Base-by-base conservation (phyloP, 2,888 invertebrate genomes). In the Erynnis tages region DNA sequence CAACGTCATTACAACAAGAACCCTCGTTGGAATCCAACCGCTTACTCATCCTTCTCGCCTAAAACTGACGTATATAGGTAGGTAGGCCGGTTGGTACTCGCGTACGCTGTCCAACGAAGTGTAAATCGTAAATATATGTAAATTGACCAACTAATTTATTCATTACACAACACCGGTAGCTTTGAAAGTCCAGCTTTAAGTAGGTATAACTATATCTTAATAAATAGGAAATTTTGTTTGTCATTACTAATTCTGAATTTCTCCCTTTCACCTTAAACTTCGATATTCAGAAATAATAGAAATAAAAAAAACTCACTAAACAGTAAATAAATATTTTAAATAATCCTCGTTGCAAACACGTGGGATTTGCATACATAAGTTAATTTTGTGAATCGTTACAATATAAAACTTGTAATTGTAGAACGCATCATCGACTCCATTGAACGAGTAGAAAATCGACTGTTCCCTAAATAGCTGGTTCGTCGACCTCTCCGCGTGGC, bases 381-480 rank as follows among this genome's bases (percentile, higher is more conserved):
- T n/a, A n/a, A n/a, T n/a, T n/a, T n/a, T n/a, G n/a, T n/a, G n/a
- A n/a, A n/a, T n/a, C n/a, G n/a, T n/a, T n/a, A n/a, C n/a, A n/a
- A n/a, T n/a, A n/a, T n/a, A n/a, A n/a, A n/a, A n/a, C n/a, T n/a
- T n/a, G 32, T 11, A 34, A 14, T 32, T 14, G 32, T 32, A 32
- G 32, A 8, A 32, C 32, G 10, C 32, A 45, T 34, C 45, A 27
- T 5, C 25, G 8, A 30, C 54, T 43, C 53, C 40, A 54, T 57
- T 55, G 57, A 59, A 53, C 57, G 55, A 58, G 56, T 38, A 40
- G 40, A 45, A 45, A 32, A 30, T 17, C 56, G 61, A 58, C 60
- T 61, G 63, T 69, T 78, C 79, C 79, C 77, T 80, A 77, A 81
- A 79, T 76, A 76, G 69, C 62, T 58, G 66, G 81, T 67, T 76